Evolutionary conservation across 2,113 vertebrate species (phyloP).

Genomic region (Tauraco erythrolophus): DNA sequence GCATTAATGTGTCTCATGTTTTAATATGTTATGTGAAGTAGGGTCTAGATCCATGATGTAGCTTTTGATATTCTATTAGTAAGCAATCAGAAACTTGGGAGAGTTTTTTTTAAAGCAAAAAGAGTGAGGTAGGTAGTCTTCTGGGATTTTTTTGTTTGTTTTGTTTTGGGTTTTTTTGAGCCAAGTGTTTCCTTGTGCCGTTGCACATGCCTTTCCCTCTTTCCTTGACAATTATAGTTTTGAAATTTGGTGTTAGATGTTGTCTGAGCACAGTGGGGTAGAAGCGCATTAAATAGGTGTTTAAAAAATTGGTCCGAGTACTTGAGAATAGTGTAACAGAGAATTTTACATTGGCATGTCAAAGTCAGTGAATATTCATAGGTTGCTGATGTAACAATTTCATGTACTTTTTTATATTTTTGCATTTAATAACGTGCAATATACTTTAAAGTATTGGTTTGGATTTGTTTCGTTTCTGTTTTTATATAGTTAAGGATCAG

Average conservation of each 20-base stretch:
- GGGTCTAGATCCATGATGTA: not conserved
- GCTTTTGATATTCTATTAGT: not conserved
- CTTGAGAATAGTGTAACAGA: not conserved
- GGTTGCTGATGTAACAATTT: not conserved
- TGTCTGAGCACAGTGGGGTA: not conserved
- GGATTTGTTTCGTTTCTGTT: not conserved
- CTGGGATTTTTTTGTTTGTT: not conserved
- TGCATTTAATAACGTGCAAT: not conserved
- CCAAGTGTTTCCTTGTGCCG: not conserved
- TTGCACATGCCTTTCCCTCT: not conserved
- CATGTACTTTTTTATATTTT: not conserved
- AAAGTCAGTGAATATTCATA: not conserved
- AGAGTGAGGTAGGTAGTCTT: not conserved
- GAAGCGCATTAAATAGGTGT: not conserved
- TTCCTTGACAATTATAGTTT: not conserved
- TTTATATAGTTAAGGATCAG: constrained; percentile 1
- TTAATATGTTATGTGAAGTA: not conserved
- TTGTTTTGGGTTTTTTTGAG: not conserved
- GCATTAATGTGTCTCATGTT: not conserved
- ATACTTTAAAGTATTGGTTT: not conserved
- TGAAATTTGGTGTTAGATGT: not conserved
- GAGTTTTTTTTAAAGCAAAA: not conserved
- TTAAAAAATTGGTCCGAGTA: not conserved
- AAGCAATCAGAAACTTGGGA: not conserved
- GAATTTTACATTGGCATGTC: not conserved